Evolutionary conservation across 2,113 vertebrate species (phyloP), one percentile per base, ranked within the genome.

Genomic region (Aspidoscelis tigris): DNA sequence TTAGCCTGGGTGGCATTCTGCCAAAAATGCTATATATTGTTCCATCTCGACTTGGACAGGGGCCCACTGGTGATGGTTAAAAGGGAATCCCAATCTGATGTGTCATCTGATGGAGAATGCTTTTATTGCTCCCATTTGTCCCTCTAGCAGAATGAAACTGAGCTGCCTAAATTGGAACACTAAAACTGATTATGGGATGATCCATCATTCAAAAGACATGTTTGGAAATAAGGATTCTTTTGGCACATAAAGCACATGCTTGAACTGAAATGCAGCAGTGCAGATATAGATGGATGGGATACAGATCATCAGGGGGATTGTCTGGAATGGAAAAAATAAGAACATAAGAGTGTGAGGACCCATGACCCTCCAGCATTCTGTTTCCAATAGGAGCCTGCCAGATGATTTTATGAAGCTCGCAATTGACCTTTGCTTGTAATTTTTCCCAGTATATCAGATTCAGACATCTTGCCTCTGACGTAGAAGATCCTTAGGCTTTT

Each of bases 21-120:
- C 83, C 69, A 72, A 21, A 72, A 73, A 20, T 73, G 70, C 44
- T 84, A 53, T 73, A 53, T 53, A 73, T 43, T 43, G 66, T 86
- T 82, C 58, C 43, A 65, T 73, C 68, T 82, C 58, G 16, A 50
- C n/a, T 82, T 78, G 80, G 80, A 78, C 5, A 41, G 74, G n/a
- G 22, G 85, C 80, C 58, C 55, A 66, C 20, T 65, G 64, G 8
- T 53, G 55, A 64, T 66, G 68, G 9, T 61, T 77, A 78, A 78
- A 86, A 82, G 43, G 75, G 68, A 72, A 82, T 84, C 74, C 75
- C 58, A 77, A 53, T 72, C 58, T 79, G 77, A 79, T 73, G 26
- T 78, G 68, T 78, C 68, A 78, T 72, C 26, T 61, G 58, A 80
- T 69, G 21, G 43, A 72, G 21, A 61, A 61, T 61, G 41, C 74